Conservation (phyloP, 1,140 invertebrate genomes). For the Chionoecetes opilio region DNA sequence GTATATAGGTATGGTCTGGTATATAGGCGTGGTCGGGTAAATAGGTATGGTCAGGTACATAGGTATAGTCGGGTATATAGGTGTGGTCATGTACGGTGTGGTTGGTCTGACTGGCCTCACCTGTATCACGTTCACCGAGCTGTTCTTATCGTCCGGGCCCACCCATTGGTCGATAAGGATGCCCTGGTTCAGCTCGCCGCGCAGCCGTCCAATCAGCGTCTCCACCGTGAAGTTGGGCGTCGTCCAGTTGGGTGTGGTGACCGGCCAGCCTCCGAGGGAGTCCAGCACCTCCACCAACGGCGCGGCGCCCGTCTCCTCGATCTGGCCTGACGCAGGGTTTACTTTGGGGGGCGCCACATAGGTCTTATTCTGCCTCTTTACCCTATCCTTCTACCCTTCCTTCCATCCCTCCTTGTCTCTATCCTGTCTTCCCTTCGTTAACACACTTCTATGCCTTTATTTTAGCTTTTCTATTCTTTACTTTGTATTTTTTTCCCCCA, state of each 20-base stretch:
- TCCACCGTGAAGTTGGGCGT: slow-evolving; percentile 82
- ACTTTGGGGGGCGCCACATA: neutral
- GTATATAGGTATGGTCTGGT: no score
- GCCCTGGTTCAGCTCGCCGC: slow-evolving; percentile 90
- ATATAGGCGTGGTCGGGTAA: neutral
- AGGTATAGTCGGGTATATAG: neutral
- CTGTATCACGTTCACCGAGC: slow-evolving; percentile 93
- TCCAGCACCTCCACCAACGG: slow-evolving; percentile 87
- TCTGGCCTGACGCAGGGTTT: slow-evolving; percentile 86
- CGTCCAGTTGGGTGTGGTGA: slow-evolving; percentile 88
- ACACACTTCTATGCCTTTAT: no score
- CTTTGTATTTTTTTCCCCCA: neutral
- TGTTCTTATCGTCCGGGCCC: slow-evolving; percentile 93
- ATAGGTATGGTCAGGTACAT: neutral
- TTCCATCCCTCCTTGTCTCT: neutral
- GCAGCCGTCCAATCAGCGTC: slow-evolving; percentile 86
- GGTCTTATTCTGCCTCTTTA: neutral
- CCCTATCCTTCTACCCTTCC: neutral
- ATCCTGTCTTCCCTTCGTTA: no score
- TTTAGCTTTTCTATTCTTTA: neutral
- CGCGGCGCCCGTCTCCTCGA: slow-evolving; percentile 88
- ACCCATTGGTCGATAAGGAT: slow-evolving; percentile 92
- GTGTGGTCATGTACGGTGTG: neutral
- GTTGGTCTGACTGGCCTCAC: slow-evolving; percentile 84
- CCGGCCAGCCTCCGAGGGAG: slow-evolving; percentile 91